A percentile compares a stretch with the other conserved stretches of the same genome.
phyloP scores from a whole-genome alignment of 2,113 vertebrate species.

The Butastur rufipennis region DNA sequence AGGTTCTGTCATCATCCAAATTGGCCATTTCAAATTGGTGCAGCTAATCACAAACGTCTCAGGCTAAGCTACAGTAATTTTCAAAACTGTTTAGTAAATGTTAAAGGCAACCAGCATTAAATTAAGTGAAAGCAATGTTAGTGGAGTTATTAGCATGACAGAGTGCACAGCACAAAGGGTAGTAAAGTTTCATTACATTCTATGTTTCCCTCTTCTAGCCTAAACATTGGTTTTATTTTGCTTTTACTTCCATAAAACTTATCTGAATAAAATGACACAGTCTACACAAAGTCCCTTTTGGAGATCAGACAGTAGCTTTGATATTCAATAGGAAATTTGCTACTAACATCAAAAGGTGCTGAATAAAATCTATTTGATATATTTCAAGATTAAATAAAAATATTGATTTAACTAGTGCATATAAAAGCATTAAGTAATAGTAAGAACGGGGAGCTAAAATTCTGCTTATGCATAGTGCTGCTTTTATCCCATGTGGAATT shows the following conservation, averaged over 20 bases:
- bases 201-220: neutral
- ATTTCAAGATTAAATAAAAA: neutral
- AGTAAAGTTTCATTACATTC: neutral
- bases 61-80: conserved; percentile 89
- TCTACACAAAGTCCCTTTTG: neutral
- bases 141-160: conserved; percentile 70
- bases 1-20: conserved; percentile 71
- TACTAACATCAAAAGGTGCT: neutral
- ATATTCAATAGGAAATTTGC: neutral
- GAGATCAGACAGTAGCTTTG: neutral
- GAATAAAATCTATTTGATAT: neutral
- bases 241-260: conserved; percentile 36
- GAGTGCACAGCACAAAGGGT: conserved; percentile 30
- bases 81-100: conserved; percentile 86
- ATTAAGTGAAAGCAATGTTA: conserved; percentile 80
- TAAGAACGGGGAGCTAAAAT: neutral
- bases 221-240: conserved; percentile 9
- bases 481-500: neutral
- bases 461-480: neutral
- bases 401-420: neutral
- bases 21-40: conserved; percentile 89
- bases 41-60: conserved; percentile 83
- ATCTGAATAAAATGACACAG: neutral
- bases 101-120: conserved; percentile 80
- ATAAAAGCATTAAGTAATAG: neutral